phyloP scores from a whole-genome alignment of 64 coral and sea anemone genomes.

The Catalaphyllia jardinei region DNA sequence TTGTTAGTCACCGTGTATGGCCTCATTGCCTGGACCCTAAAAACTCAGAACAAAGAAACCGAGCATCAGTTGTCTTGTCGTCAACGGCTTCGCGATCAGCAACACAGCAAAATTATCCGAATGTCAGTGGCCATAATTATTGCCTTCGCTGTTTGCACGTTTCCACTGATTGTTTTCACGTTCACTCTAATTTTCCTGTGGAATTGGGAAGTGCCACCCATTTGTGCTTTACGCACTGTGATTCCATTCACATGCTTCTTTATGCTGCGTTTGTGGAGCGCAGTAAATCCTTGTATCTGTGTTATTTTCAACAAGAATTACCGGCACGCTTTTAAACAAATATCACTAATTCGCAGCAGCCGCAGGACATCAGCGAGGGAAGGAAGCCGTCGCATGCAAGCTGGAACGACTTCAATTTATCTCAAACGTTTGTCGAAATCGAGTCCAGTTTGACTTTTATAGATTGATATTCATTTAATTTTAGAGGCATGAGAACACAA shows the following conservation, averaged over 20 bases:
- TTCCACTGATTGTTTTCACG: not conserved
- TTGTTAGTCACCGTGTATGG: not conserved
- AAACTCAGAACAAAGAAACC: too few species aligned
- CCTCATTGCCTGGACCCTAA: not conserved
- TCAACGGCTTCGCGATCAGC: not conserved
- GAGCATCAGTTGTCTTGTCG: not conserved
- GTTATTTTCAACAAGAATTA: not conserved
- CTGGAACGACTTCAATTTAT: not conserved
- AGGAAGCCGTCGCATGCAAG: not conserved
- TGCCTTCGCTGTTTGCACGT: conserved; percentile 3
- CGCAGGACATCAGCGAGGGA: not conserved
- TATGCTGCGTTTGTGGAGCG: not conserved
- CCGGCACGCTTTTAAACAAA: not conserved
- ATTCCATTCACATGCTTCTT: not conserved
- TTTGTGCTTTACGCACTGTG: not conserved
- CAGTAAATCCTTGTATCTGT: conserved; percentile 9
- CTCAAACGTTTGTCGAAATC: not conserved
- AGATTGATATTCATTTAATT: not conserved
- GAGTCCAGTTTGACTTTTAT: not conserved
- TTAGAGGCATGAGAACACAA: too few species aligned
- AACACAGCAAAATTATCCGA: conserved; percentile 13
- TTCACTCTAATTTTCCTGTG: not conserved
- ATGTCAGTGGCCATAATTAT: conserved; percentile 27
- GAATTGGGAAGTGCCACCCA: not conserved
- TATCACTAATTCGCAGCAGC: not conserved